Evolutionary conservation across 2,797 vertebrate species (phyloP), one percentile per base, ranked within the genome.

Genomic region (Sparus aurata): DNA sequence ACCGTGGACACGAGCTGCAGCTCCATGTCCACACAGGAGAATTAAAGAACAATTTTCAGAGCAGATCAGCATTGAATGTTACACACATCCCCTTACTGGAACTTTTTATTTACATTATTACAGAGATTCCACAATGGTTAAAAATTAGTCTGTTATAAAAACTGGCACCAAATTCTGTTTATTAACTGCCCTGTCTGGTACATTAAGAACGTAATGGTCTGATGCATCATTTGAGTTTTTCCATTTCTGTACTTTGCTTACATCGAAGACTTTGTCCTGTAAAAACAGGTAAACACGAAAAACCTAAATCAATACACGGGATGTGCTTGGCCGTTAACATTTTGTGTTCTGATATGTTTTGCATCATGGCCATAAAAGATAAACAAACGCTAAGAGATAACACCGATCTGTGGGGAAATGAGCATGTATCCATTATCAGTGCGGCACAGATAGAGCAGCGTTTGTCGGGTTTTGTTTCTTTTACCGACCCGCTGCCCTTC

Each of bases 391-490:
- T 12, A 1, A 12, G 71, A 65, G 84, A 88, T 82, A 80, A 69
- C n/a, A 27, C 9, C 20, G 70, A 77, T 82, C 83, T 73, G 77
- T 62, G 11, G 69, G 85, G 74, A 88, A 86, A 88, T 85, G 41
- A 79, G 69, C 65, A 61, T 54, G 66, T 85, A 82, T 80, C 66
- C 58, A 18, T 58, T 34, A 89, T 87, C 80, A 75, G 43, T 12
- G 63, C 69, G 23, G 75, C 80, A 77, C 79, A 78, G 76, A 82
- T 25, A 60, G 23, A 60, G 61, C 38, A n/a, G 71, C 45, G 27
- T 74, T 75, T 73, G 75, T 69, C 63, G 61, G 67, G 81, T 69
- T 84, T 82, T 85, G 45, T 80, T 85, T 82, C 76, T 71, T 75
- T 73, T 41, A 59, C 74, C 49, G n/a, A 82, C 77, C 73, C 74